Base-by-base conservation (phyloP, 1,140 invertebrate species). In the Drosophila persimilis region DNA sequence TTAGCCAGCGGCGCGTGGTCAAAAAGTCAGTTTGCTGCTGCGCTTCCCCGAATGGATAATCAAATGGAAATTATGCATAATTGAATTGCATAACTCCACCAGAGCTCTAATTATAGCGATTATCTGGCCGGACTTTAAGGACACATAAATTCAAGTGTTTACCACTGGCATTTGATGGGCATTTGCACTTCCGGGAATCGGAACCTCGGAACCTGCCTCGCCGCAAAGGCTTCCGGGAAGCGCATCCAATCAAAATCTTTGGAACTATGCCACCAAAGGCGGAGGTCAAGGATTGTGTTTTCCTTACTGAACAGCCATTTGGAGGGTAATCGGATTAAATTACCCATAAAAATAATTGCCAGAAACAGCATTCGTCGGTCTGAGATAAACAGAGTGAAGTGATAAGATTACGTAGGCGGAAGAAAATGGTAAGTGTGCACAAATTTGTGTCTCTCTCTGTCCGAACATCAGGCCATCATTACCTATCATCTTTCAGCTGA, bases 41-140 rank as follows among this genome's bases (percentile, higher is more conserved):
- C 11, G 11, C 13, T 8, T n/a, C 44, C 45, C n/a, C 55, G 26
- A 50, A 45, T 79, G 54, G 59, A 80, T 80, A 75, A 65, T 80
- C 73, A 65, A 74, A 65, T 80, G 15, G 13, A 65, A 74, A 65
- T 80, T 71, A 80, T 58, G 43, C 53, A 43, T 74, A 74, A 74
- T 79, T 63, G 46, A 70, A 64, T 74, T 70, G 59, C 52, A 55
- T 45, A 55, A 59, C 52, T 73, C 43, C 17, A 6, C 13, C 20
- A 53, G 17, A 17, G 22, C 22, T 29, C 13, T 15, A 46, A 59
- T 58, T 58, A 8, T 6, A 51, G 17, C 8, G 41, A 13, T 11
- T 39, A 39, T 39, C 35, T 39, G 3, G 3, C 35, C 35, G 35
- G 11, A 13, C 41, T 66, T 46, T 70, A 76, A 70, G 39, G 31